Base-by-base conservation (phyloP, 2,113 vertebrate species). In the Oplegnathus fasciatus region DNA sequence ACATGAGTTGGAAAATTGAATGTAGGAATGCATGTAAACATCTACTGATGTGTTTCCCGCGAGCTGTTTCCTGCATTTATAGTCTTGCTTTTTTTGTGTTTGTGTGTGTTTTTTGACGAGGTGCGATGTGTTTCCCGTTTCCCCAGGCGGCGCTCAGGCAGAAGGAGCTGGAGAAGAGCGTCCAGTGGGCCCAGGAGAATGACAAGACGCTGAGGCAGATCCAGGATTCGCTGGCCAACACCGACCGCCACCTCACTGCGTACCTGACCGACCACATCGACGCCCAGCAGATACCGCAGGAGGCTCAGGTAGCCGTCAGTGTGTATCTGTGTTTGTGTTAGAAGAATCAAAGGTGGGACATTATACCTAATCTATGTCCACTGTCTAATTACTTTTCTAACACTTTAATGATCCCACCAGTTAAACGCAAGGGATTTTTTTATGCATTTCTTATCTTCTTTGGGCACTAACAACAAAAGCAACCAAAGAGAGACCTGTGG, bases 201-300 rank as follows among this genome's bases (percentile, higher is more conserved):
- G 98, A 99, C 96, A 97, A 97, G 94, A 94, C 96, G 0, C 96
- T 99, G 54, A 93, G 95, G 55, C 89, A 96, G 86, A 98, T 99
- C 91, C 97, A 98, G 65, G 98, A 98, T 3, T 96, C 97, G 14
- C 94, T 99, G 57, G 94, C 95, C 77, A 94, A 88, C 80, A 96
- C 97, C 30, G 97, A 99, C 91, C 96, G 96, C n/a, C 97, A 99
- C 94, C 91, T 99, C 60, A 80, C 95, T 46, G 91, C 96, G 37
- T 99, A 98, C 86, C 90, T 96, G 90, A 93, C 95, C 4, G 97
- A 99, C 92, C 97, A 97, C 82, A 95, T 98, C 57, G 98, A 99
- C n/a, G 98, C 98, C 81, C 96, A 95, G 48, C 98, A 99, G 88
- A 96, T 98, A 82, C 98, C 98, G 26, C 98, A 99, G 94, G 98